phyloP scores from a whole-genome alignment of 2,888 invertebrate species.

The Isoperla grammatica region DNA sequence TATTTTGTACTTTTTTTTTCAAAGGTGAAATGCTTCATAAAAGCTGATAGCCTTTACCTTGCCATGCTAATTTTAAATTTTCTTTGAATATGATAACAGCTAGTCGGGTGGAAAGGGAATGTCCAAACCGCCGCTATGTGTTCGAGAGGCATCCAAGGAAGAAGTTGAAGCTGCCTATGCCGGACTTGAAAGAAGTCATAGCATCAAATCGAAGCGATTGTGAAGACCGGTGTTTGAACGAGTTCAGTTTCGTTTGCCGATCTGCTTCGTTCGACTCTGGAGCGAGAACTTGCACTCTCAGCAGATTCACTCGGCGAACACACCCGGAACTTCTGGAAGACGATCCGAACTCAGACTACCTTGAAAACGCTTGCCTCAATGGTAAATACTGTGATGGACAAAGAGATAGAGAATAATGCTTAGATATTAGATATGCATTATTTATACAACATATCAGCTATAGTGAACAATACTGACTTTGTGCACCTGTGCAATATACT shows the following conservation, averaged over 20 bases:
- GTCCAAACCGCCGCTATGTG: slow-evolving; percentile 80
- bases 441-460: too few species aligned
- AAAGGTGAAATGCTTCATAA: too few species aligned
- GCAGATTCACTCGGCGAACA: slow-evolving; percentile 76
- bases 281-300: slow-evolving; percentile 71
- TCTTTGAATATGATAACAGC: too few species aligned
- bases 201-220: slow-evolving; percentile 84
- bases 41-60: too few species aligned
- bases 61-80: too few species aligned
- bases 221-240: slow-evolving; percentile 81
- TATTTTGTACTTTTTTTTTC: too few species aligned
- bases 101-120: slow-evolving; percentile 80
- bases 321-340: slow-evolving; percentile 80
- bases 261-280: slow-evolving; percentile 79
- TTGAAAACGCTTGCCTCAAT: slow-evolving; percentile 86
- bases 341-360: slow-evolving; percentile 81
- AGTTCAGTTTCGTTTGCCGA: slow-evolving; percentile 82
- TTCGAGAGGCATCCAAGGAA: slow-evolving; percentile 84
- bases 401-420: too few species aligned
- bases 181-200: slow-evolving; percentile 78
- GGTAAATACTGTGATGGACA: slow-evolving; percentile 51
- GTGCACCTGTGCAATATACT: too few species aligned
- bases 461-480: too few species aligned
- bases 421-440: too few species aligned
- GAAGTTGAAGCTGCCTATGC: slow-evolving; percentile 70